Conservation (phyloP, 2,888 invertebrate species). For the Lathronympha strigana region DNA sequence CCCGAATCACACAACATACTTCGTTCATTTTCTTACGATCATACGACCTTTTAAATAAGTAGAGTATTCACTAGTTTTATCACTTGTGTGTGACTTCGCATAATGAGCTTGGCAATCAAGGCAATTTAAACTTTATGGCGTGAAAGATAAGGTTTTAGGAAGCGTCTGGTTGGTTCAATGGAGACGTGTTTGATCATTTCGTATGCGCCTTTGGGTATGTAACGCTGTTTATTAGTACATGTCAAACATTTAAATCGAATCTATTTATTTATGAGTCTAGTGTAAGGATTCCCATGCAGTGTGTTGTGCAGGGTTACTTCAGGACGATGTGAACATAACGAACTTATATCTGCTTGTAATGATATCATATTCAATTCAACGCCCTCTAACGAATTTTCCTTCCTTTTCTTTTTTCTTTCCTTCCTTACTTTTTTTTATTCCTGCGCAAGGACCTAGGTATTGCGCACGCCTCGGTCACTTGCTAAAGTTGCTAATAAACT, state of each 20-base stretch:
- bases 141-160: not conserved
- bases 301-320: too few species aligned
- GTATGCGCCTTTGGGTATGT: conserved; percentile 22
- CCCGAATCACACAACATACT: conserved; percentile 3
- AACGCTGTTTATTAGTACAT: conserved; percentile 11
- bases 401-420: too few species aligned
- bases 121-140: conserved; percentile 9
- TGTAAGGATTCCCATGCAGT: not conserved
- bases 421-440: too few species aligned
- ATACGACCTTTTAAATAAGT: conserved; percentile 17
- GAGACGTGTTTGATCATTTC: conserved; percentile 22
- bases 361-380: too few species aligned
- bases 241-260: not conserved
- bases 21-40: not conserved
- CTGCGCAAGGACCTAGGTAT: too few species aligned
- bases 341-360: too few species aligned
- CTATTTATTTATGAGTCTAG: not conserved
- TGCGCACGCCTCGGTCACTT: too few species aligned
- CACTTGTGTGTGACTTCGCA: conserved; percentile 39
- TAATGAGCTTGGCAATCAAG: conserved; percentile 30
- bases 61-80: conserved; percentile 29
- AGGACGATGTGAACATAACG: too few species aligned
- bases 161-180: not conserved
- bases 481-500: too few species aligned
- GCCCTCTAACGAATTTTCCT: too few species aligned